Evolutionary conservation across 2,113 vertebrate genomes (phyloP).

Genomic region (Redunca redunca): DNA sequence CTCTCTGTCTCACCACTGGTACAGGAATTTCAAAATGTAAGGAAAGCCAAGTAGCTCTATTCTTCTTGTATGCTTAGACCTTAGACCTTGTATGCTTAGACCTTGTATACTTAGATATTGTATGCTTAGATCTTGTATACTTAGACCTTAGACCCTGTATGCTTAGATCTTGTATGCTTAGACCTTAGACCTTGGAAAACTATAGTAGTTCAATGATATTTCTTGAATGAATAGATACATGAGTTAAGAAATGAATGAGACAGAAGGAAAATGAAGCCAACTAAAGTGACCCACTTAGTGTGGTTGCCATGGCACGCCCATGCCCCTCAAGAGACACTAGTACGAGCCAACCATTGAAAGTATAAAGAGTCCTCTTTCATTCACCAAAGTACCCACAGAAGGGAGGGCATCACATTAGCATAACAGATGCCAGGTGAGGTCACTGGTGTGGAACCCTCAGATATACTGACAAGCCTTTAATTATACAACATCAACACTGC

Average conservation of each 20-base stretch:
- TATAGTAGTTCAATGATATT: neutral
- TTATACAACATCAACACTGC: neutral
- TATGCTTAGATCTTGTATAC: no score
- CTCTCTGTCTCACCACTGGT: neutral
- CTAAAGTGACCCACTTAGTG: neutral
- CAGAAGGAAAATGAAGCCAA: neutral
- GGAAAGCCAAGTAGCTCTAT: neutral
- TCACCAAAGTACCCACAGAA: neutral
- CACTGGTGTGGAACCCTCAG: neutral
- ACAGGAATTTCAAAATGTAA: neutral
- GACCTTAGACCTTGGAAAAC: neutral
- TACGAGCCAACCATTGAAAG: fast-evolving
- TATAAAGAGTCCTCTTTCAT: neutral
- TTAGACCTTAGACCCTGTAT: no score
- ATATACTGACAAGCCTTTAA: neutral
- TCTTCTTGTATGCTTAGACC: neutral
- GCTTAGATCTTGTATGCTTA: neutral
- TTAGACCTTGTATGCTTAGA: no score
- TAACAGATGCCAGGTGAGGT: neutral
- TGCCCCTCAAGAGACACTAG: neutral
- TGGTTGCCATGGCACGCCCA: neutral
- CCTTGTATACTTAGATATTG: neutral
- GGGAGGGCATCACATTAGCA: neutral
- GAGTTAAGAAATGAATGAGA: neutral
- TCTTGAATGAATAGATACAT: neutral